phyloP scores from a whole-genome alignment of 2,888 invertebrate genomes.

The Cremastinae sp. region DNA sequence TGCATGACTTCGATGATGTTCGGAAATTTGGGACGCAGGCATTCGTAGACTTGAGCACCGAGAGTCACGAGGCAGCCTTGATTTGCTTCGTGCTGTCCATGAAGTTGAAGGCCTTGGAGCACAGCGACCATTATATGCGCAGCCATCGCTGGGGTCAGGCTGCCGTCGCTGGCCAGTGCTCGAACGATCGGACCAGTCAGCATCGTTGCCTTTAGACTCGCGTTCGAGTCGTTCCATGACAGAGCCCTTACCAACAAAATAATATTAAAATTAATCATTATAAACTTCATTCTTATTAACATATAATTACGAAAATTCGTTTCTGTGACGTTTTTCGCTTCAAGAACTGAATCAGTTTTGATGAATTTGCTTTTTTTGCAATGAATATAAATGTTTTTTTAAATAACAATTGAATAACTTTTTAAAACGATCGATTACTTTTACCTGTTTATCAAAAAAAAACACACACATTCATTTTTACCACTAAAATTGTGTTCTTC shows the following conservation, averaged over 20 bases:
- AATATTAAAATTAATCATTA: not conserved
- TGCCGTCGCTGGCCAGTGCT: slow-evolving; percentile 84
- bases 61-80: slow-evolving; percentile 90
- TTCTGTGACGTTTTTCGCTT: too few species aligned
- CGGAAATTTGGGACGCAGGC: slow-evolving; percentile 89
- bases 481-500: too few species aligned
- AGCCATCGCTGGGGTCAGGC: slow-evolving; percentile 86
- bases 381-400: too few species aligned
- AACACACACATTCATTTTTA: too few species aligned
- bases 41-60: slow-evolving; percentile 93
- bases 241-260: slow-evolving; percentile 81
- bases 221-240: slow-evolving; percentile 93
- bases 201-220: slow-evolving; percentile 90
- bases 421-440: too few species aligned
- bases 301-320: too few species aligned
- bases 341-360: too few species aligned
- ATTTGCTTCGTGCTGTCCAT: slow-evolving; percentile 95
- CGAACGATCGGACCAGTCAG: slow-evolving; percentile 88
- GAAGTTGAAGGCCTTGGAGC: slow-evolving; percentile 89
- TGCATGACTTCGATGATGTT: slow-evolving; percentile 85
- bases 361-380: too few species aligned
- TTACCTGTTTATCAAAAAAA: too few species aligned
- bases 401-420: too few species aligned
- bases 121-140: slow-evolving; percentile 89
- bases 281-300: too few species aligned